Conservation (phyloP, 2,888 invertebrate species). For the Pristionchus entomophagus region DNA sequence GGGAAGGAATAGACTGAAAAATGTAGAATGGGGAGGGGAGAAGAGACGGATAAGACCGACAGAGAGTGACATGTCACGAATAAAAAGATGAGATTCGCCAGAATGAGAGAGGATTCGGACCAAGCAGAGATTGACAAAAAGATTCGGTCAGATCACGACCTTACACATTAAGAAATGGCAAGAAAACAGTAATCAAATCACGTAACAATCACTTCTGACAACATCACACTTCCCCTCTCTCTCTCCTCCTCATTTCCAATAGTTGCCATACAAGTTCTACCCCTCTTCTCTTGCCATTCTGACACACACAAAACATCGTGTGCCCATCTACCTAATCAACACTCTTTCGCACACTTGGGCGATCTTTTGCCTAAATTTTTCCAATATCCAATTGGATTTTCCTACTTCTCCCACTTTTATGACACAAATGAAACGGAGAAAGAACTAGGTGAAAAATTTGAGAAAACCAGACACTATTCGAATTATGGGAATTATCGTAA, state of each 20-base stretch:
- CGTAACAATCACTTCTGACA: background rate
- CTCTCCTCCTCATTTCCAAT: background rate
- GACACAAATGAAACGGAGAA: background rate
- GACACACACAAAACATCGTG: background rate
- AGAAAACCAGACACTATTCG: no score
- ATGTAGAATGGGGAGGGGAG: background rate
- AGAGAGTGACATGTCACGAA: background rate
- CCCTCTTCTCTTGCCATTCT: slow-evolving; percentile 11
- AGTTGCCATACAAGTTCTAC: slow-evolving; percentile 15
- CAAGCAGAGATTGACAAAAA: background rate
- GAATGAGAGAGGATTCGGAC: background rate
- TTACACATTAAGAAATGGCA: no score
- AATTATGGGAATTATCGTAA: no score
- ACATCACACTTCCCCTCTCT: background rate
- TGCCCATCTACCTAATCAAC: background rate
- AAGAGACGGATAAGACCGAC: background rate
- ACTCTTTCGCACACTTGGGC: no score
- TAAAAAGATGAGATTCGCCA: background rate
- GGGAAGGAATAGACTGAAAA: background rate
- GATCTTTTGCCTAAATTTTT: no score
- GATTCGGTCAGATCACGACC: no score
- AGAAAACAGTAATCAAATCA: no score
- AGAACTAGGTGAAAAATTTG: no score
- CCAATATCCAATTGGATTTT: no score
- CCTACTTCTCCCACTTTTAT: background rate